phyloP scores from a whole-genome alignment of 2,113 vertebrate species.

The Dendropsophus ebraccatus region DNA sequence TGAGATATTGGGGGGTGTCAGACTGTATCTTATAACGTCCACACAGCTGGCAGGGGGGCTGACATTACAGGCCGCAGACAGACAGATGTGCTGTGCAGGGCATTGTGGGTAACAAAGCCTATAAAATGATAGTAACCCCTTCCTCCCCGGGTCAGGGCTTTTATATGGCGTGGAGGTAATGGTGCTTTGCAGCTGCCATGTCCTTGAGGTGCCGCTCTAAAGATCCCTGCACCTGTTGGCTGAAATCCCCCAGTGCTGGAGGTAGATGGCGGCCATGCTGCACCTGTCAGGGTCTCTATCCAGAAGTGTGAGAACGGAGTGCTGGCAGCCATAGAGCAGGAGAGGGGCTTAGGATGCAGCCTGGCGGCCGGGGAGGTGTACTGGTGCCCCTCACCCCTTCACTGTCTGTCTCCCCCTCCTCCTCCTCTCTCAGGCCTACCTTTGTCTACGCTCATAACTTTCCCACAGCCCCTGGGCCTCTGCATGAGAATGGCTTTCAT shows the following conservation, averaged over 20 bases:
- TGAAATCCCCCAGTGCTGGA: not conserved
- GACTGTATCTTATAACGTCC: constrained; percentile 29
- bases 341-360: not conserved
- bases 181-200: not conserved
- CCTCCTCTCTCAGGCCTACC: constrained; percentile 7
- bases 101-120: not conserved
- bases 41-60: constrained; percentile 40
- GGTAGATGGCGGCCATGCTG: not conserved
- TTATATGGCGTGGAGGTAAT: not conserved
- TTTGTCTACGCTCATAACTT: constrained; percentile 54
- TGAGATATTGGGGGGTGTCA: constrained; percentile 1
- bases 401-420: constrained; percentile 24
- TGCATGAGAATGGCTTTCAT: constrained; percentile 59
- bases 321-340: not conserved
- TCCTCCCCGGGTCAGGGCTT: not conserved
- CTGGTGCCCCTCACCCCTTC: constrained; percentile 12
- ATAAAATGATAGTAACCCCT: constrained; percentile 29
- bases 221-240: constrained; percentile 30
- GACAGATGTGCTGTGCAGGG: constrained; percentile 32
- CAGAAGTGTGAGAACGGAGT: not conserved
- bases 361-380: not conserved
- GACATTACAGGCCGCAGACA: constrained; percentile 36
- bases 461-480: constrained; percentile 61
- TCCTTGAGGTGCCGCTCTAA: not conserved
- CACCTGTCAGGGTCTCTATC: constrained; percentile 27